Evolutionary conservation across 2,888 invertebrate genomes (phyloP).

Genomic region (Iphiclides podalirius): DNA sequence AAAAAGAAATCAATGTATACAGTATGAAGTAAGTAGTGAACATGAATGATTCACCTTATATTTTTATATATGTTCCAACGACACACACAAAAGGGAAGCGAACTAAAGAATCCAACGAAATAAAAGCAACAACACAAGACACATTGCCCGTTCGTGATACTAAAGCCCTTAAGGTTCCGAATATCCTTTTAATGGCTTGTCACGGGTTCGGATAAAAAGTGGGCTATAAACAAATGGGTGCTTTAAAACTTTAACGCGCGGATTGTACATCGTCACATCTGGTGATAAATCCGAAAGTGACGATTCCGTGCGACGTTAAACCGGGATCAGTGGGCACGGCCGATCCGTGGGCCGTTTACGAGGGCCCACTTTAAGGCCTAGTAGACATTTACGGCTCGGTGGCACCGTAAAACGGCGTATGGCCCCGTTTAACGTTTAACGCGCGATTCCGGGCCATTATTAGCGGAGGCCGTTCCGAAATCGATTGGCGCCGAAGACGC

Average conservation of each 20-base stretch:
- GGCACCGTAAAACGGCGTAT: slow-evolving; percentile 63
- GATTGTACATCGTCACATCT: slow-evolving; percentile 49
- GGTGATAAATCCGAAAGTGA: slow-evolving; percentile 57
- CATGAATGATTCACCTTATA: too few species aligned
- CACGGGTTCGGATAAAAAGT: slow-evolving; percentile 11
- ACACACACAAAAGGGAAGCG: too few species aligned
- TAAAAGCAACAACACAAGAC: too few species aligned
- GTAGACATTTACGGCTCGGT: slow-evolving; percentile 59
- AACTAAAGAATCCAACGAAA: too few species aligned
- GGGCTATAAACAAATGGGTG: slow-evolving; percentile 18
- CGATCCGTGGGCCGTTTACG: slow-evolving; percentile 65
- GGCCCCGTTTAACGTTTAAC: slow-evolving; percentile 70
- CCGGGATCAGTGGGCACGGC: slow-evolving; percentile 61
- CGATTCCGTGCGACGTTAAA: slow-evolving; percentile 63
- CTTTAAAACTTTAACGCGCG: slow-evolving; percentile 21
- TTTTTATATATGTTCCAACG: too few species aligned
- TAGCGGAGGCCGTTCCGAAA: slow-evolving; percentile 28
- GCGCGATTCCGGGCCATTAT: slow-evolving; percentile 47
- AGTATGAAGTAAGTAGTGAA: too few species aligned
- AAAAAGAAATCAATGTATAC: too few species aligned
- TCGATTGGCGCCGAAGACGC: slow-evolving; percentile 26
- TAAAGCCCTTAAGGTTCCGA: background rate
- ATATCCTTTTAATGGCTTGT: slow-evolving; percentile 12
- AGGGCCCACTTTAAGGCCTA: slow-evolving; percentile 59
- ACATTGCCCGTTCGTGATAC: too few species aligned